phyloP scores from a whole-genome alignment of 35 echinoderm and acorn worm genomes.

The Heliocidaris tuberculata region DNA sequence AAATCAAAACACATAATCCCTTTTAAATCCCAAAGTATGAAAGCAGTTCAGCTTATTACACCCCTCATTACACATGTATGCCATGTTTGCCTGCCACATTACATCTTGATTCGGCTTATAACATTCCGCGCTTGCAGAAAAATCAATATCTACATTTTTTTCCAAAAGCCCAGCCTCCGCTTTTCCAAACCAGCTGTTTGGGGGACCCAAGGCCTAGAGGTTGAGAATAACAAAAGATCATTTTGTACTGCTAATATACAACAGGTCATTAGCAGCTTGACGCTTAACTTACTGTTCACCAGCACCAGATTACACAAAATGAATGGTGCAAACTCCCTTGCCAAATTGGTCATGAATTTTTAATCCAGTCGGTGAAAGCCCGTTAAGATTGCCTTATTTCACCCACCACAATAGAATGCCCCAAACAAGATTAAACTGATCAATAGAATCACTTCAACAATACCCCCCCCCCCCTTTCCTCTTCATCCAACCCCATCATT shows the following conservation, averaged over 20 bases:
- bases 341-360: slow-evolving; percentile 1
- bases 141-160: background rate
- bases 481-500: background rate
- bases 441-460: background rate
- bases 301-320: background rate
- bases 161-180: background rate
- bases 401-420: background rate
- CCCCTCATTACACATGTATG: background rate
- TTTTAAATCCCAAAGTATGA: background rate
- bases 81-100: background rate
- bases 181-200: background rate
- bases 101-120: background rate
- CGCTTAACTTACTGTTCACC: background rate
- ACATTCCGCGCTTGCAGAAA: background rate
- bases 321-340: background rate
- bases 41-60: background rate
- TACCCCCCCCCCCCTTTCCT: background rate
- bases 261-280: background rate
- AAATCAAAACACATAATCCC: no score
- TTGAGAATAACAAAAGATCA: background rate
- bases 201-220: background rate
- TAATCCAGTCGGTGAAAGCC: background rate
- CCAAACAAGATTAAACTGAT: slow-evolving; percentile 12
- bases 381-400: background rate
- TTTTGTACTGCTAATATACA: background rate